A percentile compares a stretch with the other conserved stretches of the same genome.
These are phyloP conservation scores for Spea bombifrons DNA, from an alignment of 2,113 vertebrate genomes.

Conservation along the genomic window DNA sequence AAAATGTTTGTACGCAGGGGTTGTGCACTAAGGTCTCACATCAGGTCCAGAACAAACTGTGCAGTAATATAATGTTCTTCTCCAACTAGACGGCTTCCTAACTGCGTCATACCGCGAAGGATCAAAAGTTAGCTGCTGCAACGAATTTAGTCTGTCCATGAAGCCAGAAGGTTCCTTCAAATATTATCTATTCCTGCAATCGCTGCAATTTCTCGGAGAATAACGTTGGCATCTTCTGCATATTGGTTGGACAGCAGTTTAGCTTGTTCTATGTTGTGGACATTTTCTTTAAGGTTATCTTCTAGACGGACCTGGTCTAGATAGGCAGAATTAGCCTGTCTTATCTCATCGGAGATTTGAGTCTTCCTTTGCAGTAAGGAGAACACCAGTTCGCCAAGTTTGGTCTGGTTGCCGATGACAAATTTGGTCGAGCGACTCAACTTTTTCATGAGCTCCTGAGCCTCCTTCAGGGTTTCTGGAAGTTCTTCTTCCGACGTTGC, in stretches of 20 bases:
- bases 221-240: conserved; percentile 52
- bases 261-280: conserved; percentile 58
- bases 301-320: conserved; percentile 58
- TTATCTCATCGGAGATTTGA: conserved; percentile 53
- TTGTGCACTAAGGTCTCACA: too few species aligned
- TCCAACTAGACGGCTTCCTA: not conserved
- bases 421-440: conserved; percentile 57
- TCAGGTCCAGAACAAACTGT: not conserved
- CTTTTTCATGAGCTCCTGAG: conserved; percentile 56
- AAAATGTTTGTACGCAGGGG: too few species aligned
- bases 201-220: conserved; percentile 60
- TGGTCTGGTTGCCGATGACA: conserved; percentile 53
- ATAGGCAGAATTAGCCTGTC: conserved; percentile 41
- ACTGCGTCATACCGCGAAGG: too few species aligned
- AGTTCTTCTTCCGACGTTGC: conserved; percentile 39
- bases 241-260: conserved; percentile 57
- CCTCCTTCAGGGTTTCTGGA: conserved; percentile 55
- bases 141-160: not conserved
- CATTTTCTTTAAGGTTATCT: conserved; percentile 62
- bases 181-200: conserved; percentile 50
- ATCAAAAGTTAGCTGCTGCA: not conserved
- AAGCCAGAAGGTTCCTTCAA: not conserved
- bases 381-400: conserved; percentile 54
- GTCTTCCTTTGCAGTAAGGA: conserved; percentile 59
- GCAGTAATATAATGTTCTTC: not conserved